These are phyloP conservation scores for Acholoe squamosa DNA, from an alignment of 2,888 invertebrate species.

Conservation along the genomic window DNA sequence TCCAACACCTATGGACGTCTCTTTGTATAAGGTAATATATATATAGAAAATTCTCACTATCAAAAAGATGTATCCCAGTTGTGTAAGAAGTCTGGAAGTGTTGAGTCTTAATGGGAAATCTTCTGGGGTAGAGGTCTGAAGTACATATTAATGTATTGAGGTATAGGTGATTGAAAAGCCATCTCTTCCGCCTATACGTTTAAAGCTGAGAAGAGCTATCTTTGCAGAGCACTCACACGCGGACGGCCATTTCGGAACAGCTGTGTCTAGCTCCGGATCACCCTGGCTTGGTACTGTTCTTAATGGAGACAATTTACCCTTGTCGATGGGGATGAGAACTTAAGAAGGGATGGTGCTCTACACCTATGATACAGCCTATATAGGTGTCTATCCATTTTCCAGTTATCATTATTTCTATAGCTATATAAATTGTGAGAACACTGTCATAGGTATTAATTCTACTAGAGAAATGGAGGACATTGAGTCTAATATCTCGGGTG, in stretches of 20 bases:
- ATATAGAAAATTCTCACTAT: background rate
- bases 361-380: background rate
- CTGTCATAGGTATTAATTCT: too few species aligned
- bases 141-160: background rate
- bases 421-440: background rate
- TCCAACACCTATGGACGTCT: background rate
- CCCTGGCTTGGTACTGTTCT: background rate
- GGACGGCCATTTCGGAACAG: conserved; percentile 15
- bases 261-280: background rate
- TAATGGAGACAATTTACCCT: background rate
- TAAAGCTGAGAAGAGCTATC: background rate
- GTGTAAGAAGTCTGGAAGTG: background rate
- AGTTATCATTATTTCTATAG: background rate
- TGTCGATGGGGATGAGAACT: background rate
- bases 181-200: background rate
- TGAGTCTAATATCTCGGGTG: background rate
- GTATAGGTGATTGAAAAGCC: conserved; percentile 8
- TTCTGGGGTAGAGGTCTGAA: background rate
- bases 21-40: background rate
- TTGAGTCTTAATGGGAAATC: conserved; percentile 16
- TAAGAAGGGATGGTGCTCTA: background rate
- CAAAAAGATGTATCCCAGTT: background rate
- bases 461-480: too few species aligned
- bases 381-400: background rate
- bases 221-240: background rate